phyloP scores from a whole-genome alignment of 2,113 vertebrate genomes.

The Monopterus albus region DNA sequence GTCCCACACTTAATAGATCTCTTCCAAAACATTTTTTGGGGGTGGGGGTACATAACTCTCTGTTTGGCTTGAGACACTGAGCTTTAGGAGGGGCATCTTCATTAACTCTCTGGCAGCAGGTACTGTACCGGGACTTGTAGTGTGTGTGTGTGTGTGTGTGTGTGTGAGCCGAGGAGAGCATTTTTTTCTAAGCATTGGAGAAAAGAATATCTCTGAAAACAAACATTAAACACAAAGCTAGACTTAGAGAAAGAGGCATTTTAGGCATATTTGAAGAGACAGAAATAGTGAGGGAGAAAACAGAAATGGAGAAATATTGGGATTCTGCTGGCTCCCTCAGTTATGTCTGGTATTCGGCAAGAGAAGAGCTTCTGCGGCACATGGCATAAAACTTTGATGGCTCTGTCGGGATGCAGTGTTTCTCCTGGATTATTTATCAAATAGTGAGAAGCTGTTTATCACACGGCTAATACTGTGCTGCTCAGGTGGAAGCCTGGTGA shows the following conservation, averaged over 20 bases:
- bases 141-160: slow-evolving; percentile 16
- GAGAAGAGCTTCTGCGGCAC: slow-evolving; percentile 56
- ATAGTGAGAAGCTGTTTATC: slow-evolving; percentile 78
- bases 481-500: slow-evolving; percentile 58
- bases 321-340: slow-evolving; percentile 49
- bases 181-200: neutral
- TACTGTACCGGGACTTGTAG: neutral
- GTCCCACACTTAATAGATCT: neutral
- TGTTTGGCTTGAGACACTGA: slow-evolving; percentile 8
- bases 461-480: slow-evolving; percentile 65
- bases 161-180: neutral
- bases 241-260: slow-evolving; percentile 18
- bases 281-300: slow-evolving; percentile 36
- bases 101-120: slow-evolving; percentile 32
- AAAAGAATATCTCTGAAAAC: slow-evolving; percentile 1
- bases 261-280: slow-evolving; percentile 46
- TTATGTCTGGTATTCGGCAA: slow-evolving; percentile 56
- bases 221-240: slow-evolving; percentile 24
- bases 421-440: slow-evolving; percentile 83
- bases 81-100: slow-evolving; percentile 43
- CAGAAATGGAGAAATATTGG: slow-evolving; percentile 53
- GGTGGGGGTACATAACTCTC: neutral
- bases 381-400: slow-evolving; percentile 80
- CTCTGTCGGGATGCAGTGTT: slow-evolving; percentile 76
- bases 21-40: neutral